Evolutionary conservation across 92 coral and sea anemone genomes (phyloP).

Genomic region (Umimayanthus kanabou): DNA sequence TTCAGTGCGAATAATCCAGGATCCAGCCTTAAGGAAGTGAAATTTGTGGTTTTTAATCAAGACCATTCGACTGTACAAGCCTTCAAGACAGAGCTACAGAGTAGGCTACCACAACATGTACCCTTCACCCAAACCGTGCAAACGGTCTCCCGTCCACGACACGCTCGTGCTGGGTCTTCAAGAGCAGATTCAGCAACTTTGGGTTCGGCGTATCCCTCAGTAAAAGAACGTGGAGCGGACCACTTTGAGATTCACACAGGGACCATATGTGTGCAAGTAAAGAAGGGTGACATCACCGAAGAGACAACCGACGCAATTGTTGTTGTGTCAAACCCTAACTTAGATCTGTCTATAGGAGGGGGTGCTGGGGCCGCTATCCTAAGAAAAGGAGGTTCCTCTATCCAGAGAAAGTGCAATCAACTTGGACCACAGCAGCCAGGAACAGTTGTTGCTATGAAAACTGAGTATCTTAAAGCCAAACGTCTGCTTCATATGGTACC

Average conservation of each 20-base stretch:
- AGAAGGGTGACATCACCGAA: constrained; percentile 60
- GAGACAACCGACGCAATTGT: constrained; percentile 66
- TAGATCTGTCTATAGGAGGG: constrained; percentile 46
- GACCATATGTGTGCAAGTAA: constrained; percentile 49
- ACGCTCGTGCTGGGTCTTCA: background rate
- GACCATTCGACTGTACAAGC: constrained; percentile 50
- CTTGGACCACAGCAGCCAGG: constrained; percentile 27
- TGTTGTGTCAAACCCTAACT: constrained; percentile 52
- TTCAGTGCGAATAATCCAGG: constrained; percentile 59
- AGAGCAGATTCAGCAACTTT: background rate
- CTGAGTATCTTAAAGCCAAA: constrained; percentile 47
- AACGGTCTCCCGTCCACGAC: background rate
- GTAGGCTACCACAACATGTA: background rate
- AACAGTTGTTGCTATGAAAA: constrained; percentile 51
- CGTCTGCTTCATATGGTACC: constrained; percentile 52
- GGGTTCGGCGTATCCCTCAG: background rate
- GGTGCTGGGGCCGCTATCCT: constrained; percentile 74
- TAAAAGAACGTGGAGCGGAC: constrained; percentile 37
- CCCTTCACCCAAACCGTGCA: background rate
- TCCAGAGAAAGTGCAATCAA: constrained; percentile 46
- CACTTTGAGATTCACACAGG: constrained; percentile 48
- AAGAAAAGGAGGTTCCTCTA: constrained; percentile 57
- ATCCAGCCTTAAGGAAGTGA: constrained; percentile 58
- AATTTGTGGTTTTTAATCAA: constrained; percentile 69
- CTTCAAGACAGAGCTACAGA: constrained; percentile 52